Evolutionary conservation across 2,888 invertebrate species (phyloP).

Genomic region (Polia nebulosa): DNA sequence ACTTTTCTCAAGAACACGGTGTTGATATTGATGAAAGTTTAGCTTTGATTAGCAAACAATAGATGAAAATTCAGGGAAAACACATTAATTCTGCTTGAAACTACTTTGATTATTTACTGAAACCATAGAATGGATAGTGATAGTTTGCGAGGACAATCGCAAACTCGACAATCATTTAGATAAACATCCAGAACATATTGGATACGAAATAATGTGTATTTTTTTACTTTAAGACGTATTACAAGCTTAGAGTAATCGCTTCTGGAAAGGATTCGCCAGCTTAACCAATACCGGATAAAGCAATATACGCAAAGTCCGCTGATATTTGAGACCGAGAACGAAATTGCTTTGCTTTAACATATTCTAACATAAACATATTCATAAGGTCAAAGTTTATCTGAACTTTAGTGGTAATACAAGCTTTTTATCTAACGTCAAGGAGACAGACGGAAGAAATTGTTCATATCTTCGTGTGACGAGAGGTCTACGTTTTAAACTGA

Average conservation of each 20-base stretch:
- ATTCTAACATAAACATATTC: conserved; percentile 2
- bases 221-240: conserved; percentile 13
- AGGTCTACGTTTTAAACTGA: conserved; percentile 31
- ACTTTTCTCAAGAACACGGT: neutral
- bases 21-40: conserved; percentile 7
- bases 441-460: conserved; percentile 27
- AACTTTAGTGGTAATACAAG: conserved; percentile 8
- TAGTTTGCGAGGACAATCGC: neutral
- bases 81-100: neutral
- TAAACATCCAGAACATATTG: neutral
- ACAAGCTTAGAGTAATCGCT: conserved; percentile 8
- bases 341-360: conserved; percentile 9
- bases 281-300: conserved; percentile 9
- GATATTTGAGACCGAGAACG: conserved; percentile 25
- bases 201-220: neutral
- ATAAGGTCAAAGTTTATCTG: conserved; percentile 36
- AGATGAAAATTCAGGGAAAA: neutral
- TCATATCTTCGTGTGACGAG: conserved; percentile 34
- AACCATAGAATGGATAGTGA: neutral
- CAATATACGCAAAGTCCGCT: conserved; percentile 9
- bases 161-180: neutral
- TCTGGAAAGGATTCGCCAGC: neutral
- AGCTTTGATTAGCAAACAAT: neutral
- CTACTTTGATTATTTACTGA: neutral
- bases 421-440: conserved; percentile 30